These are phyloP conservation scores for Ectropis grisescens DNA, from an alignment of 1,140 invertebrate species.

Conservation along the genomic window DNA sequence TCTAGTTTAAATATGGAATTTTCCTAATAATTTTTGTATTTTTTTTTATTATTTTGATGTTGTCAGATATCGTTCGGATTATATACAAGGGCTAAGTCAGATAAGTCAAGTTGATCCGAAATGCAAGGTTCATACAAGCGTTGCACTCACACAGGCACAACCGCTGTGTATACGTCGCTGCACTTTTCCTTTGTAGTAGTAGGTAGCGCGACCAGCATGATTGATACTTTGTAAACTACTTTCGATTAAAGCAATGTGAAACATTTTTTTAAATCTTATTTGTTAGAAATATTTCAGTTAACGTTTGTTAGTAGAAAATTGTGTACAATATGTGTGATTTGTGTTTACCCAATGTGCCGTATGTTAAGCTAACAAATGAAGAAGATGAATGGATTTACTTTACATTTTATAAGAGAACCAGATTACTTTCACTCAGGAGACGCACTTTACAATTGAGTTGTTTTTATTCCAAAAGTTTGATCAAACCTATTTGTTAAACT, in stretches of 20 bases:
- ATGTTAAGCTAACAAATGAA: too few relatives aligned
- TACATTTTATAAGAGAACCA: too few relatives aligned
- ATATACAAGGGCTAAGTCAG: conserved; percentile 36
- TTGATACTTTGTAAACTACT: conserved; percentile 22
- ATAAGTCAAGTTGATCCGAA: conserved; percentile 51
- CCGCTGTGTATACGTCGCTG: conserved; percentile 36
- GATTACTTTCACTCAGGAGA: too few relatives aligned
- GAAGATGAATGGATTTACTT: too few relatives aligned
- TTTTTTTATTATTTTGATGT: conserved; percentile 1
- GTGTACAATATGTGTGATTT: too few relatives aligned
- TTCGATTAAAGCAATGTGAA: conserved; percentile 6
- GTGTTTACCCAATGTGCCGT: too few relatives aligned
- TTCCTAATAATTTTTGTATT: conserved; percentile 1
- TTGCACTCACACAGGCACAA: conserved; percentile 35
- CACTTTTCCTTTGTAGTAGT: conserved; percentile 42
- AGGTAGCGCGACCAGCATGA: conserved; percentile 24
- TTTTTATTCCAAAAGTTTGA: too few relatives aligned
- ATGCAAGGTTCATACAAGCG: conserved; percentile 56
- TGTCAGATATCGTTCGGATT: conserved; percentile 34
- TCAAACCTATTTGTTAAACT: too few relatives aligned
- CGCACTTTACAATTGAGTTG: too few relatives aligned
- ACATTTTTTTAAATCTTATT: too few relatives aligned
- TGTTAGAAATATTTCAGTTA: too few relatives aligned
- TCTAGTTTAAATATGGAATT: conserved; percentile 13
- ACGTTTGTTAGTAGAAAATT: too few relatives aligned